phyloP scores from a whole-genome alignment of 2,797 vertebrate genomes.

The Australoheros facetus region DNA sequence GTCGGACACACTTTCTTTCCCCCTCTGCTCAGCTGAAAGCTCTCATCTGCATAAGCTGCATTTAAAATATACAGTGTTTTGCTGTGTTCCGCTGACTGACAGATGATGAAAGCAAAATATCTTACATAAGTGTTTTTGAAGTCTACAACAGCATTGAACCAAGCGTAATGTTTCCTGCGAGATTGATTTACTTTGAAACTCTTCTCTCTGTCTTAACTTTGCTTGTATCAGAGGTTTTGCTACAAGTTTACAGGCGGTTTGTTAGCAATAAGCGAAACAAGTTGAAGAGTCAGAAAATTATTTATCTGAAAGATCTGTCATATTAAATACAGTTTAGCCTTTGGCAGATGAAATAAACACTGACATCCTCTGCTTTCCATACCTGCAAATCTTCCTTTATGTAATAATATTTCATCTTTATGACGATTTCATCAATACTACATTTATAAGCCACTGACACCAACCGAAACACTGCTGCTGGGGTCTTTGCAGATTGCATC shows the following conservation, averaged over 20 bases:
- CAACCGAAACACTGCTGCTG: background rate
- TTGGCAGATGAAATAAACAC: background rate
- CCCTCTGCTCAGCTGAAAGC: background rate
- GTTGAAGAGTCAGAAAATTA: background rate
- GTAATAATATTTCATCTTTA: conserved; percentile 27
- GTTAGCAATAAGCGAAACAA: background rate
- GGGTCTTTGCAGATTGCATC: background rate
- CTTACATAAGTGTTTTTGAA: background rate
- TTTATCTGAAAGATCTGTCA: background rate
- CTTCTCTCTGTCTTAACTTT: background rate
- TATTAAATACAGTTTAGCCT: background rate
- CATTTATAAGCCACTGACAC: background rate
- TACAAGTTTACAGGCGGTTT: background rate
- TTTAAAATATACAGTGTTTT: conserved; percentile 2
- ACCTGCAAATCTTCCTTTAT: background rate
- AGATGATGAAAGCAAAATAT: background rate
- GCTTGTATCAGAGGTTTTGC: background rate
- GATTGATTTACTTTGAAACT: background rate
- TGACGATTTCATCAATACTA: conserved; percentile 14
- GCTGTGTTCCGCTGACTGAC: background rate
- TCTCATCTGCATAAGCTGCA: background rate
- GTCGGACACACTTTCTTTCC: background rate
- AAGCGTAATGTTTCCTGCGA: background rate
- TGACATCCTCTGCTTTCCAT: background rate
- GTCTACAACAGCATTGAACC: background rate